These are phyloP conservation scores for Engraulis encrasicolus DNA, from an alignment of 2,113 vertebrate species.

Conservation along the genomic window DNA sequence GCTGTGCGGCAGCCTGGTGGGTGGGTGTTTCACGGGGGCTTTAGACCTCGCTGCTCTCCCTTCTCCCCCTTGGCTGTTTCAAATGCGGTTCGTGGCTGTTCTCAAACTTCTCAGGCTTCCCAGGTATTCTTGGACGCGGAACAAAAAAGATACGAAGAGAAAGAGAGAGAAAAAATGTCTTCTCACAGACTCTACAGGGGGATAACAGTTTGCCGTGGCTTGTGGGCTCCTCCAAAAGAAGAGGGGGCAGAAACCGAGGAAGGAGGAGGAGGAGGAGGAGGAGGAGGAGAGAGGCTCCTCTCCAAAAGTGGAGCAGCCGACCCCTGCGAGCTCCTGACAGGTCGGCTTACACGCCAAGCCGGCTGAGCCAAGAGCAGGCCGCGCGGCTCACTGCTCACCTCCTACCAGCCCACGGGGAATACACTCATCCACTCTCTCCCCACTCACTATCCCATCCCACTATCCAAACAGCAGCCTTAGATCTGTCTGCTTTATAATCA, in stretches of 20 bases:
- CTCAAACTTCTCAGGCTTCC: constrained; percentile 40
- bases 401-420: not conserved
- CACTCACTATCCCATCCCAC: too few relatives aligned
- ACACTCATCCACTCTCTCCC: constrained; percentile 4
- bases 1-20: constrained; percentile 46
- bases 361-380: constrained; percentile 5
- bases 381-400: not conserved
- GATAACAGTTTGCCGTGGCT: constrained; percentile 26
- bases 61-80: constrained; percentile 43
- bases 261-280: not conserved
- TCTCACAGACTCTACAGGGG: constrained; percentile 43
- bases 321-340: constrained; percentile 26
- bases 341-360: constrained; percentile 29
- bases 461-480: not conserved
- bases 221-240: constrained; percentile 30
- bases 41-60: constrained; percentile 47
- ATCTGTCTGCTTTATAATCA: not conserved
- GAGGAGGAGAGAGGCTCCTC: constrained; percentile 15
- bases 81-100: constrained; percentile 42
- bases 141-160: constrained; percentile 29
- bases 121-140: constrained; percentile 53
- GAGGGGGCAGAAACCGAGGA: too few relatives aligned
- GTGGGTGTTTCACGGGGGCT: constrained; percentile 49
- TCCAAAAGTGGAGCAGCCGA: constrained; percentile 33
- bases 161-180: constrained; percentile 1